Evolutionary conservation across 2,113 vertebrate species (phyloP).

Genomic region (Casuarius casuarius): DNA sequence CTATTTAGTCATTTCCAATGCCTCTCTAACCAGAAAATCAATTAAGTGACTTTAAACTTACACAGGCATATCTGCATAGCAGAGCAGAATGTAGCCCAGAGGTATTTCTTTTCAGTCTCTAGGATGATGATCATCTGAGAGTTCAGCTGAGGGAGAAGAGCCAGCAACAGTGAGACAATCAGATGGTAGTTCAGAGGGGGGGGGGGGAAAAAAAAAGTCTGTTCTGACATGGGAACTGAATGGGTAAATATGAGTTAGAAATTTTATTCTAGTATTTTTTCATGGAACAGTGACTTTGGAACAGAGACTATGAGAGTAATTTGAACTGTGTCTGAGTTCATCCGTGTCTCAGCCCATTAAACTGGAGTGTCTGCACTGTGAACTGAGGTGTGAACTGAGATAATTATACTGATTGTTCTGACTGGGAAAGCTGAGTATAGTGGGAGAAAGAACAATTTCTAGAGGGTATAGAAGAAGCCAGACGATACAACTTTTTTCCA

Average conservation of each 20-base stretch:
- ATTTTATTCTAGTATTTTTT: background rate
- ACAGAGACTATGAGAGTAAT: constrained; percentile 16
- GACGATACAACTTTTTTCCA: background rate
- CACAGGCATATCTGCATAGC: background rate
- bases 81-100: background rate
- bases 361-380: constrained; percentile 41
- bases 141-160: background rate
- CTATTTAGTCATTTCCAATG: background rate
- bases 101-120: background rate
- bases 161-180: background rate
- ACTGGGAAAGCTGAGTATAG: constrained; percentile 10
- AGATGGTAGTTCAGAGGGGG: background rate
- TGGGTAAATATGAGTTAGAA: constrained; percentile 1
- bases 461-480: background rate
- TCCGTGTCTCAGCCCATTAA: constrained; percentile 57
- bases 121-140: background rate
- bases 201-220: background rate
- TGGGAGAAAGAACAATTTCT: constrained; percentile 7
- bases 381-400: constrained; percentile 60
- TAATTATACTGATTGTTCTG: constrained; percentile 67
- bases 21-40: constrained; percentile 35
- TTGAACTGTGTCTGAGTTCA: constrained; percentile 39
- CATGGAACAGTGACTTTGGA: background rate
- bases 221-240: background rate
- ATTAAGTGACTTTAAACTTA: constrained; percentile 18